Evolutionary conservation across 2,888 invertebrate species (phyloP).

Genomic region (Apamea anceps): DNA sequence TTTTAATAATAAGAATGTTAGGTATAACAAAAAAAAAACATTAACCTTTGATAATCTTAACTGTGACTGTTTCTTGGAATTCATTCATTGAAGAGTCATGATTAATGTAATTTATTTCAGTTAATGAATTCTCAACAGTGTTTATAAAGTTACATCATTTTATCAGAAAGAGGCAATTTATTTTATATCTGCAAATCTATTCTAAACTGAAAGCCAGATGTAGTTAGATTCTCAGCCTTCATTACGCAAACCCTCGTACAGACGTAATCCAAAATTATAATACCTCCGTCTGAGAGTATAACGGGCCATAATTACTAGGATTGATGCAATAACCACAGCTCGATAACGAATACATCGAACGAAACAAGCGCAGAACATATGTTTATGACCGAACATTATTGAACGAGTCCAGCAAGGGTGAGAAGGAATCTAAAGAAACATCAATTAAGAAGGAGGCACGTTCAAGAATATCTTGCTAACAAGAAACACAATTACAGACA

Average conservation of each 20-base stretch:
- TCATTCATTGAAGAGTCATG: slow-evolving; percentile 6
- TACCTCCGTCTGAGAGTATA: slow-evolving; percentile 46
- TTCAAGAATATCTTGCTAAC: slow-evolving; percentile 49
- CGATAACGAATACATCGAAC: slow-evolving; percentile 67
- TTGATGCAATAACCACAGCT: slow-evolving; percentile 66
- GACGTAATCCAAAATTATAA: slow-evolving; percentile 62
- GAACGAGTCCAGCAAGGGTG: slow-evolving; percentile 47
- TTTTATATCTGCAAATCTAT: neutral
- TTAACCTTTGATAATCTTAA: slow-evolving; percentile 26
- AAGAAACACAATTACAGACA: slow-evolving; percentile 55
- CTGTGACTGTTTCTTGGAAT: slow-evolving; percentile 12
- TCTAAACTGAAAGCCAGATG: slow-evolving; percentile 11
- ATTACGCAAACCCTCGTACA: slow-evolving; percentile 46
- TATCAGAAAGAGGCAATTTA: neutral
- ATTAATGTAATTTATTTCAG: slow-evolving; percentile 3
- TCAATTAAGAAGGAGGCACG: slow-evolving; percentile 63
- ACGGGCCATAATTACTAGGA: slow-evolving; percentile 69
- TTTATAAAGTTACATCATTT: neutral
- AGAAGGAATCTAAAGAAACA: slow-evolving; percentile 45
- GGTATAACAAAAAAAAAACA: slow-evolving; percentile 3
- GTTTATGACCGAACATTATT: slow-evolving; percentile 59
- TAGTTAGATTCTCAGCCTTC: slow-evolving; percentile 20
- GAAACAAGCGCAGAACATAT: slow-evolving; percentile 65
- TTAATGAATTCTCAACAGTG: neutral
- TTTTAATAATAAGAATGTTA: slow-evolving; percentile 3